A percentile compares a stretch with the other conserved stretches of the same genome.
Conservation (phyloP, 2,113 vertebrate genomes). For the Ornithorhynchus anatinus region DNA sequence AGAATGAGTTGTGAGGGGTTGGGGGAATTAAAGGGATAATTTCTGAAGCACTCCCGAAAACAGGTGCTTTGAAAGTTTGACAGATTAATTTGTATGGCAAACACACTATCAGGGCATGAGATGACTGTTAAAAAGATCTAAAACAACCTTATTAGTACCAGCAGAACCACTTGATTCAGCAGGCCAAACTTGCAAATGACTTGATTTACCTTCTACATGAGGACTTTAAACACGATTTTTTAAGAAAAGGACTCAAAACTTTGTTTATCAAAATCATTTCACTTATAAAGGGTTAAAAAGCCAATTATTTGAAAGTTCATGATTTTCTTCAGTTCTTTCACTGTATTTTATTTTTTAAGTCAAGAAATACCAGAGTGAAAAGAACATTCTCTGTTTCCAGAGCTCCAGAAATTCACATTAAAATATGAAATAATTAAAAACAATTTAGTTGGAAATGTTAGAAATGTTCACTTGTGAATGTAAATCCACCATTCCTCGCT, state of each 20-base stretch:
- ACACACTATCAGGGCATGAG: too few relatives aligned
- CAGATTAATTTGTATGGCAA: too few relatives aligned
- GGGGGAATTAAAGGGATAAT: too few relatives aligned
- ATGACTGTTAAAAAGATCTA: too few relatives aligned
- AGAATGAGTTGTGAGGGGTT: too few relatives aligned
- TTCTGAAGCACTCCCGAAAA: too few relatives aligned
- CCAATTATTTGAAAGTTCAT: not conserved
- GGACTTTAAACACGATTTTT: not conserved
- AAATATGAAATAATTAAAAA: constrained; percentile 7
- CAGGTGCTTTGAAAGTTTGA: too few relatives aligned
- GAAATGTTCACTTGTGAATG: not conserved
- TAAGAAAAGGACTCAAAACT: constrained; percentile 2
- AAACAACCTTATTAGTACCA: too few relatives aligned
- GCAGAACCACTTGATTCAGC: too few relatives aligned
- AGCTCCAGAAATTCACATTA: not conserved
- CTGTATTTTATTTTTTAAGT: not conserved
- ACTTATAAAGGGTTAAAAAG: not conserved
- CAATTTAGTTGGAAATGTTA: not conserved
- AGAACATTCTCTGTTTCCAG: not conserved
- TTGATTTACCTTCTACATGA: too few relatives aligned
- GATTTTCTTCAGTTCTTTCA: not conserved
- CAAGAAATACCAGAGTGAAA: not conserved
- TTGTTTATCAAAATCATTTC: too few relatives aligned
- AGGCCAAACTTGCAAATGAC: too few relatives aligned
- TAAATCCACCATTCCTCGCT: constrained; percentile 37